Percentiles rank a stretch among this genome's conserved stretches.
phyloP scores from a whole-genome alignment of 2,888 invertebrate species.

The Diadegma fenestrale region DNA sequence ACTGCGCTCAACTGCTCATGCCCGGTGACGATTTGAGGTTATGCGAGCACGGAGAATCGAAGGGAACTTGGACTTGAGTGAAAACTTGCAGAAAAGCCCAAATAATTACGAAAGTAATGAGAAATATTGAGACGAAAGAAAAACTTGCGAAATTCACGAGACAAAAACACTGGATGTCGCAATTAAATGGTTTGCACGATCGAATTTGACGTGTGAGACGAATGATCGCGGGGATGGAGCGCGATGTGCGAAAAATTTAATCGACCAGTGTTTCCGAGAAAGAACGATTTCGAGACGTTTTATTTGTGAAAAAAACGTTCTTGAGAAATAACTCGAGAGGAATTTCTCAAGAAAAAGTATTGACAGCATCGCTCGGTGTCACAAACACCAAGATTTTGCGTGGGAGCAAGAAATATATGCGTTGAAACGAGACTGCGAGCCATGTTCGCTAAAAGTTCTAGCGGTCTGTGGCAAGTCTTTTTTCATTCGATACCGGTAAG shows the following conservation, averaged over 20 bases:
- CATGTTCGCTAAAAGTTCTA: constrained; percentile 14
- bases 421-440: constrained; percentile 35
- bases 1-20: constrained; percentile 61
- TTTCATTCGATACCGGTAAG: constrained; percentile 30
- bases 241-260: not conserved
- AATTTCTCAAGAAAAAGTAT: constrained; percentile 71
- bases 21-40: constrained; percentile 64
- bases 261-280: not conserved
- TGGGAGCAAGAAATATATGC: constrained; percentile 54
- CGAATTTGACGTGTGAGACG: not conserved
- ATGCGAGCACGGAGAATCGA: constrained; percentile 36
- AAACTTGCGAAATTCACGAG: not conserved
- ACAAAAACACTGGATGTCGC: not conserved
- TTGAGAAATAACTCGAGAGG: not conserved
- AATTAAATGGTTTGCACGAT: not conserved
- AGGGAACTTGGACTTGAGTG: not conserved
- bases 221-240: not conserved
- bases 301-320: not conserved
- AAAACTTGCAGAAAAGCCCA: not conserved
- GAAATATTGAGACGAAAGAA: not conserved
- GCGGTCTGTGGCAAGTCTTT: constrained; percentile 29
- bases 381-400: constrained; percentile 39
- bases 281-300: not conserved
- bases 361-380: constrained; percentile 69
- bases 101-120: not conserved